Conservation (phyloP, 2,797 vertebrate species). For the Limosa lapponica region DNA sequence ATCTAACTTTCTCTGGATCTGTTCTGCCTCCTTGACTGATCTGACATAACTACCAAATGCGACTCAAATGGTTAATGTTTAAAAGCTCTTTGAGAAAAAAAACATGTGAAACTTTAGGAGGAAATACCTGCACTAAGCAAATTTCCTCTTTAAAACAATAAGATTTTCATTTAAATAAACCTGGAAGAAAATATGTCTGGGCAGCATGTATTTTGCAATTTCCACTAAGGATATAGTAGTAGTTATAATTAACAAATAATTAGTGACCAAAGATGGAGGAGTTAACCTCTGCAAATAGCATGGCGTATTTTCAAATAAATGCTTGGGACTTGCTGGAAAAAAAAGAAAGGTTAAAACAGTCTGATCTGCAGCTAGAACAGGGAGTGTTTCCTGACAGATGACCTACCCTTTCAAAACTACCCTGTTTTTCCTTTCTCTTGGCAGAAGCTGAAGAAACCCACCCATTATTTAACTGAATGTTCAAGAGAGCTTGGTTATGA, state of each 20-base stretch:
- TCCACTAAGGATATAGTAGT: background rate
- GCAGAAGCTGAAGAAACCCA: background rate
- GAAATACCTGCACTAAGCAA: background rate
- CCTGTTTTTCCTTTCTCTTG: background rate
- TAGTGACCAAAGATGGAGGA: background rate
- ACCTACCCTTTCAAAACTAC: background rate
- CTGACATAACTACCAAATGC: background rate
- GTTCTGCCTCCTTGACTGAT: background rate
- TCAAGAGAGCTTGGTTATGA: background rate
- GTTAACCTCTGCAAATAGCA: background rate
- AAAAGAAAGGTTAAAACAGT: background rate
- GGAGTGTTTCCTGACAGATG: background rate
- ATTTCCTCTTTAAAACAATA: constrained; percentile 23
- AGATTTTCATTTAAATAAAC: background rate
- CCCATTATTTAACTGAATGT: background rate
- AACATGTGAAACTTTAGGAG: background rate
- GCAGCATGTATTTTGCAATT: background rate
- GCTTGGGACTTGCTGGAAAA: background rate
- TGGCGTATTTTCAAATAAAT: background rate
- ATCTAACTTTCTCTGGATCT: background rate
- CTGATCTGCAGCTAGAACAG: background rate
- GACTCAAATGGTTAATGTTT: background rate
- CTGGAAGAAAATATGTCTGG: background rate
- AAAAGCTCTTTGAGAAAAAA: background rate
- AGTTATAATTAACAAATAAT: background rate